A percentile compares a stretch with the other conserved stretches of the same genome.
phyloP scores from a whole-genome alignment of 2,797 vertebrate genomes.

The Enteromius viviparus region DNA sequence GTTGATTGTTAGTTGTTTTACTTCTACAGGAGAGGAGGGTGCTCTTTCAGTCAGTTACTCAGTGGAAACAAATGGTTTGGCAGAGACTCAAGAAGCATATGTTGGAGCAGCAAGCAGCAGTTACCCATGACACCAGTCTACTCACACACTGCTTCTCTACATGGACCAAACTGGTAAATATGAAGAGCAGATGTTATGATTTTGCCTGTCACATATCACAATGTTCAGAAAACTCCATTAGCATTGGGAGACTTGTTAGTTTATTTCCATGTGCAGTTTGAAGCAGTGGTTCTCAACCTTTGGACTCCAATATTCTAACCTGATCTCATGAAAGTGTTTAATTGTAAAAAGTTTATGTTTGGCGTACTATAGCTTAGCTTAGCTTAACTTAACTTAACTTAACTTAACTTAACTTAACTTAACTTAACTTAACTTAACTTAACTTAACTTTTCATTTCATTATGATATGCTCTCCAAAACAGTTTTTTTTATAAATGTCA shows the following conservation, averaged over 20 bases:
- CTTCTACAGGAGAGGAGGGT: conserved; percentile 34
- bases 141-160: conserved; percentile 36
- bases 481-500: too few species aligned
- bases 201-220: not conserved
- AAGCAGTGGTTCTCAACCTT: not conserved
- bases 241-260: too few species aligned
- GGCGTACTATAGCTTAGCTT: too few species aligned
- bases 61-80: conserved; percentile 31
- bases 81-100: not conserved
- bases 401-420: too few species aligned
- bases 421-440: too few species aligned
- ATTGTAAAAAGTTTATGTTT: not conserved
- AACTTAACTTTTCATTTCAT: too few species aligned
- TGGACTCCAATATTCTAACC: not conserved
- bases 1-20: not conserved
- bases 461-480: too few species aligned
- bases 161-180: conserved; percentile 48
- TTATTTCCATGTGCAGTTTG: not conserved
- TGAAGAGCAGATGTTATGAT: not conserved
- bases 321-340: not conserved
- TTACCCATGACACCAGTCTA: conserved; percentile 20
- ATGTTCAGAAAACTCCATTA: not conserved
- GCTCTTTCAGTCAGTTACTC: not conserved
- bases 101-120: conserved; percentile 18
- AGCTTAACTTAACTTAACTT: too few species aligned